Conservation (phyloP, 2,113 vertebrate genomes). For the Brachirus orientalis region DNA sequence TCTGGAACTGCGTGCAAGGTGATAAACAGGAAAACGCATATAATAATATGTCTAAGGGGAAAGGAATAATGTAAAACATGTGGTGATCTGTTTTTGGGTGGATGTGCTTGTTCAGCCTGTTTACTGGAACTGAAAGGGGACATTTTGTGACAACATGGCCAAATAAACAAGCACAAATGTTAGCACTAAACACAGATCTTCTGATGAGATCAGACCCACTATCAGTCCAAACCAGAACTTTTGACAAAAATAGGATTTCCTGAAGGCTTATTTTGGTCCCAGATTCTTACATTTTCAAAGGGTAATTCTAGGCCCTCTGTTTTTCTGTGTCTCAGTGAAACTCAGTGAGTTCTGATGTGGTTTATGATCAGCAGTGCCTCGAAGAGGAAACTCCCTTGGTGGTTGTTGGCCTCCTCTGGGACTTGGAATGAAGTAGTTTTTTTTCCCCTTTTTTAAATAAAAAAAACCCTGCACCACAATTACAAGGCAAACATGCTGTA, state of each 20-base stretch:
- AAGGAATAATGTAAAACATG: background rate
- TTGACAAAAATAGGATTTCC: constrained; percentile 51
- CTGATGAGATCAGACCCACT: constrained; percentile 45
- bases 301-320: constrained; percentile 65
- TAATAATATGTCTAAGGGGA: background rate
- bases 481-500: constrained; percentile 62
- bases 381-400: constrained; percentile 76
- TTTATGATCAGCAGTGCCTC: constrained; percentile 70
- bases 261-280: constrained; percentile 64
- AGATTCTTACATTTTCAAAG: constrained; percentile 64
- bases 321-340: constrained; percentile 69
- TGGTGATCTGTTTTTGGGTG: constrained; percentile 26
- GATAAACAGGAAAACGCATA: background rate
- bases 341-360: constrained; percentile 75
- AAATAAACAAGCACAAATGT: constrained; percentile 54
- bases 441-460: constrained; percentile 33
- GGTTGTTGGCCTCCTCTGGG: constrained; percentile 72
- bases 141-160: constrained; percentile 42
- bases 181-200: constrained; percentile 36
- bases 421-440: constrained; percentile 51
- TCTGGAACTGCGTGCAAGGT: background rate
- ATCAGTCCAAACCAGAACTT: constrained; percentile 57
- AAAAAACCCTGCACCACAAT: constrained; percentile 57
- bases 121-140: constrained; percentile 47
- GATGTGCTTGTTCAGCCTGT: constrained; percentile 19